Evolutionary conservation across 2,797 vertebrate genomes (phyloP).

Genomic region (Cyprinella venusta): DNA sequence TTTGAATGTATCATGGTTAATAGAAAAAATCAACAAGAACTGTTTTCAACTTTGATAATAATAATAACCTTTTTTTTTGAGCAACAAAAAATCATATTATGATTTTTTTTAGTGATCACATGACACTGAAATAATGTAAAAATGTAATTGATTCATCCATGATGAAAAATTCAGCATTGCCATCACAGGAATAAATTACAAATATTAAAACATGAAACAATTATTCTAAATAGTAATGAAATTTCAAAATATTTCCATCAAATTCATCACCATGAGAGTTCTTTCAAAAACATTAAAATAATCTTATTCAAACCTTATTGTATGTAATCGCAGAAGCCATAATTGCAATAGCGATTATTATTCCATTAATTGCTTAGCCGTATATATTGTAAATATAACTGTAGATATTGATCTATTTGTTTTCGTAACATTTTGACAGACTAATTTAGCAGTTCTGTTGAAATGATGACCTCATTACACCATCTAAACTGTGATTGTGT

Average conservation of each 20-base stretch:
- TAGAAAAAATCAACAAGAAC: too few species aligned
- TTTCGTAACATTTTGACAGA: slow-evolving; percentile 6
- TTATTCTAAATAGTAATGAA: not conserved
- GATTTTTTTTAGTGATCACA: too few species aligned
- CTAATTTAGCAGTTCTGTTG: slow-evolving; percentile 15
- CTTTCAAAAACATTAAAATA: not conserved
- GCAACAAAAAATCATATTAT: too few species aligned
- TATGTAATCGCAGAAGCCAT: not conserved
- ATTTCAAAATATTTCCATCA: not conserved
- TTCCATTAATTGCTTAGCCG: not conserved
- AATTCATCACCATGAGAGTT: not conserved
- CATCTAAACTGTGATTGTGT: slow-evolving; percentile 9
- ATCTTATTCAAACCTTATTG: not conserved
- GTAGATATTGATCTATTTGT: not conserved
- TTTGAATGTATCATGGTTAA: too few species aligned
- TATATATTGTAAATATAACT: not conserved
- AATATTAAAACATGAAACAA: not conserved
- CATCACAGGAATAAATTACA: too few species aligned
- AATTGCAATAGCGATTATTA: not conserved
- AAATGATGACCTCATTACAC: slow-evolving; percentile 15
- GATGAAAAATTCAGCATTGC: too few species aligned
- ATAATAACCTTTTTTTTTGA: too few species aligned
- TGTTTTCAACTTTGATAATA: too few species aligned
- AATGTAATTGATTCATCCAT: too few species aligned
- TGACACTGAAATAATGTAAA: too few species aligned